Conservation (phyloP, 2,797 vertebrate genomes). For the Sebastes baramenuke region DNA sequence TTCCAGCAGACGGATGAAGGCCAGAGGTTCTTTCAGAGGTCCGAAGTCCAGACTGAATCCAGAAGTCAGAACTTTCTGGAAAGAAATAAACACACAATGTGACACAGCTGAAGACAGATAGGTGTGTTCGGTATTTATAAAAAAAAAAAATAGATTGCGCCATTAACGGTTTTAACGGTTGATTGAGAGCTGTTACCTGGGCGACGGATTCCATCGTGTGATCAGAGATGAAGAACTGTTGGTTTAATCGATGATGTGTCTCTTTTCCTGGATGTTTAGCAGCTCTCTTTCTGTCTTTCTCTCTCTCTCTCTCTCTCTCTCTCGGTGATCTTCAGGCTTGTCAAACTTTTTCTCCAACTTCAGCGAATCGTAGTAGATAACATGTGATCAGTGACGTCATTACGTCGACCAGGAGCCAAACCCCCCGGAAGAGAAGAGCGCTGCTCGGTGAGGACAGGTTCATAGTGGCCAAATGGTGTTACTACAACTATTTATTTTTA, state of each 20-base stretch:
- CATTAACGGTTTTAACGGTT: background rate
- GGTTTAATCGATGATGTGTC: background rate
- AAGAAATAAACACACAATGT: background rate
- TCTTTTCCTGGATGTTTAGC: background rate
- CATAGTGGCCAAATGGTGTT: too few relatives aligned
- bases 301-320: constrained; percentile 2
- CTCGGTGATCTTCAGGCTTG: constrained; percentile 19
- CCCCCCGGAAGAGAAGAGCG: too few relatives aligned
- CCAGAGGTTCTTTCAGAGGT: constrained; percentile 91
- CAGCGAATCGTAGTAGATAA: constrained; percentile 5
- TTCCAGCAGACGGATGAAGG: constrained; percentile 91
- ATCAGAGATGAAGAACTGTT: background rate
- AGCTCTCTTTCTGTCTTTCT: background rate
- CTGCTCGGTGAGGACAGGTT: too few relatives aligned
- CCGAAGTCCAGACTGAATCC: constrained; percentile 83
- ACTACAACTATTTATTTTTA: too few relatives aligned
- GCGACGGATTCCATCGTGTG: constrained; percentile 56
- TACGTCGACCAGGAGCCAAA: background rate
- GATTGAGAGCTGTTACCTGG: constrained; percentile 56
- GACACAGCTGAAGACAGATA: background rate
- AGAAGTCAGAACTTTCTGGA: constrained; percentile 74
- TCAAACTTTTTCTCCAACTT: constrained; percentile 72
- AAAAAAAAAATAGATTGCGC: background rate
- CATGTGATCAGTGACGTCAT: constrained; percentile 69
- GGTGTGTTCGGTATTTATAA: background rate